Base-by-base conservation (phyloP, 1,140 invertebrate genomes). In the Leptinotarsa texana region DNA sequence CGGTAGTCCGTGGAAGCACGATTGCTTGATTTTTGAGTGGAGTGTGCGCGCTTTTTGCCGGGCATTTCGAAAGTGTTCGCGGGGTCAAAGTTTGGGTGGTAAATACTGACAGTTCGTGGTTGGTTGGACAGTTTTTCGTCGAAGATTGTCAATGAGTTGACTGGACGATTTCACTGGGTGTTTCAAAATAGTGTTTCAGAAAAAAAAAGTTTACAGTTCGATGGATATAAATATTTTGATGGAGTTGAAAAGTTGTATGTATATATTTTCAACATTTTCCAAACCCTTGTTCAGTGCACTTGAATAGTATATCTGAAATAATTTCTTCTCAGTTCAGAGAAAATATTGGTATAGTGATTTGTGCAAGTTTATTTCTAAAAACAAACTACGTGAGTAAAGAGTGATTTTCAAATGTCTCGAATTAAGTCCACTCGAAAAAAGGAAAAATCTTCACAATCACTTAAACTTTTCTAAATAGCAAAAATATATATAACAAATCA, bases 1-100 rank as follows among this genome's bases (percentile, higher is more conserved):
- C 69, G 69, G 69, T 71, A 71, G 69, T 71, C 69, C 69, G 33
- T 68, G 24, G 24, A 68, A 42, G 66, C 66, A 68, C 33, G 66
- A 68, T 68, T 68, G 66, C n/a, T 18, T 47, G 66, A 27, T 68
- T 27, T 68, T 68, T 68, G 24, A 42, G 24, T 68, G 66, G 66
- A 66, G 27, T 68, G 24, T 47, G 66, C 33, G 66, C 66, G 66
- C 66, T 68, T 57, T 57, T 57, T 57, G 51, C 51, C 51, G 51
- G 51, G 51, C 15, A 57, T 15, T 57, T 57, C 51, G 51, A 57
- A 57, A 57, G 51, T 57, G 51, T 17, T 57, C 51, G 17, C n/a
- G 6, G 13, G 17, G 51, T 57, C 51, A 18, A 57, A 57, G 51
- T 57, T 57, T 57, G 51, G n/a, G 51, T 57, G 51, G n/a, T 18